phyloP scores from a whole-genome alignment of 1,140 invertebrate species.

The Sarcophaga peregrina region DNA sequence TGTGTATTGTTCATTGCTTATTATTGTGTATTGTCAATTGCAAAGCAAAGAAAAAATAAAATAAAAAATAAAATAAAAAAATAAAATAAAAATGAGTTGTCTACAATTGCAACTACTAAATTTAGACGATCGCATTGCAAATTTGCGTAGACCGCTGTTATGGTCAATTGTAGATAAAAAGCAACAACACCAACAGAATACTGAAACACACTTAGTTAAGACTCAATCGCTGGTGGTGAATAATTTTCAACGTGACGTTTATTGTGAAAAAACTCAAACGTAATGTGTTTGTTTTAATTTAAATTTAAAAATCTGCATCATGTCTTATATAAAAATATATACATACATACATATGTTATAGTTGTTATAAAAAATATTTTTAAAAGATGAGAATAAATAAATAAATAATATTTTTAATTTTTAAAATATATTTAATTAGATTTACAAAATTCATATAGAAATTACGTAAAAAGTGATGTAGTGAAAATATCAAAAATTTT shows the following conservation, averaged over 20 bases:
- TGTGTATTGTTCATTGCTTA: background rate
- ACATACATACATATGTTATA: too few relatives aligned
- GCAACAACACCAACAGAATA: constrained; percentile 7
- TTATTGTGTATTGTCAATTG: constrained; percentile 31
- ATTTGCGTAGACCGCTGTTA: constrained; percentile 31
- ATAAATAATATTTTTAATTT: too few relatives aligned
- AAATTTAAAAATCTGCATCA: background rate
- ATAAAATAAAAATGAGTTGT: constrained; percentile 46
- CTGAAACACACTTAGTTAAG: background rate
- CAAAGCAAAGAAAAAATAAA: too few relatives aligned
- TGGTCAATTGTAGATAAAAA: background rate
- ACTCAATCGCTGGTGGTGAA: constrained; percentile 19
- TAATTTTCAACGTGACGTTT: constrained; percentile 13
- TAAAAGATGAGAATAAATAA: too few relatives aligned
- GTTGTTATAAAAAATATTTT: too few relatives aligned
- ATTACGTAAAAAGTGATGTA: too few relatives aligned
- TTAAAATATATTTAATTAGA: too few relatives aligned
- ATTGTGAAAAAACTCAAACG: constrained; percentile 11
- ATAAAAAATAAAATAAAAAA: constrained; percentile 5
- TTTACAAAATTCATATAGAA: too few relatives aligned
- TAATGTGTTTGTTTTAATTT: constrained; percentile 31
- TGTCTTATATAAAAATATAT: too few relatives aligned
- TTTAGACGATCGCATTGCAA: constrained; percentile 44
- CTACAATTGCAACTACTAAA: constrained; percentile 46
- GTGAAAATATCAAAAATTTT: too few relatives aligned